These are phyloP conservation scores for Laothoe populi DNA, from an alignment of 2,888 invertebrate species.

Conservation along the genomic window DNA sequence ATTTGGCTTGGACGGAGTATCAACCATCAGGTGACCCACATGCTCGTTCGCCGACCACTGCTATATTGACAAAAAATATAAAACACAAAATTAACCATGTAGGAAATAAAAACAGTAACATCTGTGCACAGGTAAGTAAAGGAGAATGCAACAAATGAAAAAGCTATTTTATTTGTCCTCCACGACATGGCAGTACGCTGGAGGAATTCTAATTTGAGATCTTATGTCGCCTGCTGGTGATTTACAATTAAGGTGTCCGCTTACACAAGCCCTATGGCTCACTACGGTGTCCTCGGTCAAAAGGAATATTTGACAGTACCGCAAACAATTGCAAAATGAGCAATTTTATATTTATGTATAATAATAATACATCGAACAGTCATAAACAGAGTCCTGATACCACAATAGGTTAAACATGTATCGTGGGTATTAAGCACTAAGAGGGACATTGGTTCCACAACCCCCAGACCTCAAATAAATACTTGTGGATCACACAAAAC, in stretches of 20 bases:
- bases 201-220: constrained; percentile 20
- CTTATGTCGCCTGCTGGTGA: constrained; percentile 6
- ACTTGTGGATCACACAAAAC: too few relatives aligned
- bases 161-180: constrained; percentile 21
- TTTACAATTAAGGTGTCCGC: constrained; percentile 18
- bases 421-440: too few relatives aligned
- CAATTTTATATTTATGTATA: not conserved
- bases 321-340: not conserved
- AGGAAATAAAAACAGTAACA: constrained; percentile 41
- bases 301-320: not conserved
- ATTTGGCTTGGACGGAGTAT: too few relatives aligned
- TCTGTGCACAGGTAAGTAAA: constrained; percentile 32
- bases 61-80: too few relatives aligned
- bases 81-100: constrained; percentile 16
- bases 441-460: too few relatives aligned
- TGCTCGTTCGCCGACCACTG: too few relatives aligned
- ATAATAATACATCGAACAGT: too few relatives aligned
- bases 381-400: too few relatives aligned
- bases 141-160: constrained; percentile 12
- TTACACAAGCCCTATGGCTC: constrained; percentile 9
- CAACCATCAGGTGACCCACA: too few relatives aligned
- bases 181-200: constrained; percentile 27
- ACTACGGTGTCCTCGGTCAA: not conserved
- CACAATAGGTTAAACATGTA: too few relatives aligned
- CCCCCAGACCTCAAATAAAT: too few relatives aligned